Conservation (phyloP, 2,113 vertebrate genomes). For the Odocoileus hemionus region DNA sequence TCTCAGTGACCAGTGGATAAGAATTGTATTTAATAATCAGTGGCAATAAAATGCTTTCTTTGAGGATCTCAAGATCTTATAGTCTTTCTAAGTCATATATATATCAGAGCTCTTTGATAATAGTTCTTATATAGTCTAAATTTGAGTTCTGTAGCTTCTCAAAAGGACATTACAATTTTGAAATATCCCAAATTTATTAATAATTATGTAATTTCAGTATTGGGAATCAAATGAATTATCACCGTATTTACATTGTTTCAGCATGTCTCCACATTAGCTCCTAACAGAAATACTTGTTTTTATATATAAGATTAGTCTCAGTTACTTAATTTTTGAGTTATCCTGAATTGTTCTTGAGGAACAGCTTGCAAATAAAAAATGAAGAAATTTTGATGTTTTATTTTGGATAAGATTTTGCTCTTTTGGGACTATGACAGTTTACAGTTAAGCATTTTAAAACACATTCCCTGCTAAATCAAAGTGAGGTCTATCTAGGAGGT, state of each 20-base stretch:
- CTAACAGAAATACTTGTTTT: neutral
- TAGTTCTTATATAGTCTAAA: neutral
- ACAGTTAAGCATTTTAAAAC: neutral
- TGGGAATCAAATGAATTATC: neutral
- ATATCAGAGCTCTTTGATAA: neutral
- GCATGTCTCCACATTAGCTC: neutral
- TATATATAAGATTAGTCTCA: neutral
- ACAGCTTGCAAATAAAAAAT: neutral
- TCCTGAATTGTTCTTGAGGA: neutral
- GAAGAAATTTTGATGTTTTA: neutral
- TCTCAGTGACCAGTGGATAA: neutral
- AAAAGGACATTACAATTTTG: neutral
- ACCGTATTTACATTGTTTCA: neutral
- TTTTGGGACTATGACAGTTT: neutral
- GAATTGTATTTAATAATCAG: neutral
- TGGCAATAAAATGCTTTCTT: neutral
- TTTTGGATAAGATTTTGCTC: neutral
- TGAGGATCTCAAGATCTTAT: neutral
- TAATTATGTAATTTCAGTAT: neutral
- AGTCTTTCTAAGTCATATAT: neutral
- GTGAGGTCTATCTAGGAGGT: neutral
- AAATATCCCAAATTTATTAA: neutral
- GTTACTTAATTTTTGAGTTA: neutral
- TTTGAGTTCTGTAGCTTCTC: neutral
- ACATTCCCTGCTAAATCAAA: neutral